These are phyloP conservation scores for Polymixis flavicincta DNA, from an alignment of 2,888 invertebrate genomes.

Conservation along the genomic window DNA sequence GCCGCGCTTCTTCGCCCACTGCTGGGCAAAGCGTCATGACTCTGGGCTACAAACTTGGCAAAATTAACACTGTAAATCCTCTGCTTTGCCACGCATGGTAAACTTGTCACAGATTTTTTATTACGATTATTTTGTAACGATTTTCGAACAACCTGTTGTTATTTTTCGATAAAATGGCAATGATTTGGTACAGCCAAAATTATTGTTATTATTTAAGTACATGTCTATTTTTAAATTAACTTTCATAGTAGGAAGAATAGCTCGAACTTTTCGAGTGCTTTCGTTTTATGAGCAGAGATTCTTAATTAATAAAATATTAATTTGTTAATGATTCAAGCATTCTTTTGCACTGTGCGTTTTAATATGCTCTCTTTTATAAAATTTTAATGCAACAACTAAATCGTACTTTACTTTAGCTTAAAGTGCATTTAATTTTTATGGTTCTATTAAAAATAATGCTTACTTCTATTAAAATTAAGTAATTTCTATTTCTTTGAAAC, in stretches of 20 bases:
- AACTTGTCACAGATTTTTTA: conserved; percentile 9
- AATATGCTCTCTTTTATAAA: conserved; percentile 42
- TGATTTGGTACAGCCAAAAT: conserved; percentile 18
- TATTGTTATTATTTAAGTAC: not conserved
- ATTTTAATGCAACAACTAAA: conserved; percentile 1
- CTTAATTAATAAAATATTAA: not conserved
- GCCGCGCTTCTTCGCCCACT: conserved; percentile 75
- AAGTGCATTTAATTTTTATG: conserved; percentile 7
- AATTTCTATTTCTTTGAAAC: not conserved
- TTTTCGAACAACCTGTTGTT: conserved; percentile 10
- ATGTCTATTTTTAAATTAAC: not conserved
- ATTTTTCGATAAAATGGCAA: conserved; percentile 12
- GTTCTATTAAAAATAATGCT: not conserved
- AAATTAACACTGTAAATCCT: conserved; percentile 11
- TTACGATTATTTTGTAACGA: not conserved
- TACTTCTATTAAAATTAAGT: conserved; percentile 3
- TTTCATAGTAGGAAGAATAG: not conserved
- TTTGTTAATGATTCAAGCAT: conserved; percentile 20
- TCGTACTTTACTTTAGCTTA: conserved; percentile 20
- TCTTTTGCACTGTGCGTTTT: not conserved
- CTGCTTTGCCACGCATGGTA: conserved; percentile 13
- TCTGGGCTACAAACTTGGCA: conserved; percentile 46
- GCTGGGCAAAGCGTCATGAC: conserved; percentile 68
- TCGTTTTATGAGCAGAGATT: not conserved
- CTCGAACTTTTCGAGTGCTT: conserved; percentile 4